Percentiles rank a stretch among this genome's conserved stretches.
phyloP scores from a whole-genome alignment of 2,113 vertebrate species.

The Ptyas mucosa region DNA sequence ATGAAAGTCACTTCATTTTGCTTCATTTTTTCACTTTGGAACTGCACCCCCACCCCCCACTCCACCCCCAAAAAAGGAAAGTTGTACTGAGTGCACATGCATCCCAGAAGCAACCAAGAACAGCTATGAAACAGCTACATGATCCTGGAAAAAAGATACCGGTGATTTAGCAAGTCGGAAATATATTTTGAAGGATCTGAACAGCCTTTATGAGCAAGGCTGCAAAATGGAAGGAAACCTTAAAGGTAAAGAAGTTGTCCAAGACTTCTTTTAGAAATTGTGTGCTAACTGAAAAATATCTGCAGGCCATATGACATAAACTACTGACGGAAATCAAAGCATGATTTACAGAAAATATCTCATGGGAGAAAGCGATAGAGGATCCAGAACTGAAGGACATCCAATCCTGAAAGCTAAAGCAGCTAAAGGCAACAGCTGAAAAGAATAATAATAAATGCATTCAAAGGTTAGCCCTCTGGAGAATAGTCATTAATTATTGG shows the following conservation, averaged over 20 bases:
- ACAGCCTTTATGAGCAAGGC: neutral
- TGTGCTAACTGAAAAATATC: neutral
- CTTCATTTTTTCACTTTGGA: neutral
- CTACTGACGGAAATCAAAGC: constrained; percentile 2
- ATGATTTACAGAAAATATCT: neutral
- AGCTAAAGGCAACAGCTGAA: constrained; percentile 11
- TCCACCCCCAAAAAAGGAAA: neutral
- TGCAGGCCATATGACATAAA: neutral
- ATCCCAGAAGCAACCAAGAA: neutral
- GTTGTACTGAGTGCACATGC: neutral
- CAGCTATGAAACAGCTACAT: neutral
- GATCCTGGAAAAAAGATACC: neutral
- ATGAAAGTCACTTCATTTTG: neutral
- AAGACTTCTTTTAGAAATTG: neutral
- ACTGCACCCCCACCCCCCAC: neutral
- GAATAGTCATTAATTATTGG: constrained; percentile 24
- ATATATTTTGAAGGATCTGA: neutral
- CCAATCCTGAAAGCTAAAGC: neutral
- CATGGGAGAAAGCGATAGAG: neutral
- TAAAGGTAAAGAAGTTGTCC: neutral
- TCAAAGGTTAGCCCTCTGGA: constrained; percentile 16
- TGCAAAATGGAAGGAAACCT: neutral
- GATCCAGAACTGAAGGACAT: constrained; percentile 18
- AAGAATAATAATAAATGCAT: constrained; percentile 5
- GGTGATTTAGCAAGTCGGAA: neutral